Base-by-base conservation (phyloP, 2,888 invertebrate species). In the Heliconius aoede region DNA sequence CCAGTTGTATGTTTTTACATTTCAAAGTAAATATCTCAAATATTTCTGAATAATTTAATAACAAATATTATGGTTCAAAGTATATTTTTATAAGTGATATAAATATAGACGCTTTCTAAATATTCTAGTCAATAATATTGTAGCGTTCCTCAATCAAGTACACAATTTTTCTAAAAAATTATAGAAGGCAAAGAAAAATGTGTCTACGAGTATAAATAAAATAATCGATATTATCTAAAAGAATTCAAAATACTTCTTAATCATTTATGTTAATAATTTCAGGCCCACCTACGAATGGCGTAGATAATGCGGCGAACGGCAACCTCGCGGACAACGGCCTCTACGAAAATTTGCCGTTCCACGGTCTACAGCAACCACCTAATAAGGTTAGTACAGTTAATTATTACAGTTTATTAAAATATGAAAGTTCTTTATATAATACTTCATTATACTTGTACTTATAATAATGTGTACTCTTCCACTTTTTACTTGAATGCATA, bases 341-440 rank as follows among this genome's bases (percentile, higher is more conserved):
- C 89, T 98, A 98, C 95, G 98, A 98, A 95, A 98, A 98, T 95
- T 96, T 98, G 87, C 98, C 98, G 88, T 98, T 98, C 96, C 98
- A 98, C 92, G 98, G 98, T 86, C 96, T 98, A 88, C 98, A 98
- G 95, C 97, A 97, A 93, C 97, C 98, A 88, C 98, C 98, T 86
- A 97, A 98, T 94, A 98, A 98, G 97, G 98, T 98, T 96, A 93
- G 64, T 13, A 15, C 11, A n/a, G 15, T 28, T 8, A 61, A 36
- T 46, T 13, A 26, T 51, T 61, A 67, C 1, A 7, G n/a, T n/a
- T 36, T 24, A 26, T 30, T 28, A 62, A 18, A 62, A 60, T 15
- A 1, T 15, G 2, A 26, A 26, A 15, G 24, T 26, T 60, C 15
- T 26, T 15, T 24, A 58, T 58, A 26, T 24, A 58, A 7, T 60